Percentiles rank a stretch among this genome's conserved stretches.
phyloP scores from a whole-genome alignment of 1,140 invertebrate genomes.

The Battus philenor region DNA sequence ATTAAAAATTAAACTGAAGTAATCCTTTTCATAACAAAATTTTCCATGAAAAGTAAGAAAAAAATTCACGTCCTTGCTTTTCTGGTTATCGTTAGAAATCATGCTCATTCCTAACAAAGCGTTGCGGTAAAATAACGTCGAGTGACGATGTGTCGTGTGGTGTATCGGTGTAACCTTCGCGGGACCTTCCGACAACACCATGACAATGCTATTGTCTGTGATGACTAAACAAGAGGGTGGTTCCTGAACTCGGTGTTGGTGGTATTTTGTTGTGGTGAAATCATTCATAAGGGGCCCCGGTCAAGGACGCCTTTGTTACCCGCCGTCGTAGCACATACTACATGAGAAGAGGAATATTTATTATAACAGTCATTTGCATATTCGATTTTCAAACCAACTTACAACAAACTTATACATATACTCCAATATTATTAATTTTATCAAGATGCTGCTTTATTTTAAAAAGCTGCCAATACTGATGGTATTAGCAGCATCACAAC shows the following conservation, averaged over 20 bases:
- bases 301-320: constrained; percentile 42
- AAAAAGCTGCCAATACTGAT: too few species aligned
- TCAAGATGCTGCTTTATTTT: too few species aligned
- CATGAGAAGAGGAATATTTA: too few species aligned
- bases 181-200: constrained; percentile 26
- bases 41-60: not conserved
- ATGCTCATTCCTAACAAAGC: constrained; percentile 18
- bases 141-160: constrained; percentile 23
- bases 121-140: constrained; percentile 12
- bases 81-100: constrained; percentile 11
- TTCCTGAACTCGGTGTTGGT: constrained; percentile 39
- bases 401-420: too few species aligned
- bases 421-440: too few species aligned
- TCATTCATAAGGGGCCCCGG: constrained; percentile 29
- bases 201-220: constrained; percentile 63
- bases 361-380: too few species aligned
- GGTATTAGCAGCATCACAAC: too few species aligned
- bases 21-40: not conserved
- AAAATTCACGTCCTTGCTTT: constrained; percentile 2
- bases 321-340: constrained; percentile 10
- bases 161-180: constrained; percentile 31
- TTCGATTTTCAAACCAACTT: too few species aligned
- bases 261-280: constrained; percentile 21
- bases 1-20: not conserved
- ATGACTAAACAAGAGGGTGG: constrained; percentile 56